Evolutionary conservation across 2,888 invertebrate genomes (phyloP).

Genomic region (Acleris laterana): DNA sequence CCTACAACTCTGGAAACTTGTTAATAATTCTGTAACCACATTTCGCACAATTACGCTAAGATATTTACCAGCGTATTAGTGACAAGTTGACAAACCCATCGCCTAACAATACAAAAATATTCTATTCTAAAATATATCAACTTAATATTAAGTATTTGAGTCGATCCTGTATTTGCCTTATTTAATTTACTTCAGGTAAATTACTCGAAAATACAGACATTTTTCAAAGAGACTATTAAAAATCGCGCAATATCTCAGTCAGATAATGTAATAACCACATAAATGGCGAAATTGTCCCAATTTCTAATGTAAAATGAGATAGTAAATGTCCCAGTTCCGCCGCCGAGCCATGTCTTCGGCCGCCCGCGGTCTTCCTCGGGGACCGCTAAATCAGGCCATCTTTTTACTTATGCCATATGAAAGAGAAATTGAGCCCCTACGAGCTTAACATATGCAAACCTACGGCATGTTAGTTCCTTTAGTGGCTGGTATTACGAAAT

Average conservation of each 20-base stretch:
- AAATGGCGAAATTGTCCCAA: constrained; percentile 4
- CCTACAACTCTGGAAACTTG: too few species aligned
- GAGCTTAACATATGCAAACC: constrained; percentile 25
- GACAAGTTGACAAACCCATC: too few species aligned
- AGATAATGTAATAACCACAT: not conserved
- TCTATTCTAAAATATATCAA: too few species aligned
- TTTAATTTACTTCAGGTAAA: too few species aligned
- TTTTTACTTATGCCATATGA: constrained; percentile 33
- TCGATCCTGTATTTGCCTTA: too few species aligned
- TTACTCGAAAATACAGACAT: not conserved
- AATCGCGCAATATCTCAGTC: too few species aligned
- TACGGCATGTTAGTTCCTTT: constrained; percentile 4
- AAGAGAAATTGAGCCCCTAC: constrained; percentile 30
- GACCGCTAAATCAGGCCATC: constrained; percentile 33
- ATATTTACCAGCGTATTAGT: too few species aligned
- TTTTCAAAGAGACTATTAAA: not conserved
- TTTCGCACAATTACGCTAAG: too few species aligned
- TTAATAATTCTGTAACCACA: too few species aligned
- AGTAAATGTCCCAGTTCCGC: constrained; percentile 18
- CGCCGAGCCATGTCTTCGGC: constrained; percentile 13
- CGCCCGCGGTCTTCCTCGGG: constrained; percentile 26
- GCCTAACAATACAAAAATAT: too few species aligned
- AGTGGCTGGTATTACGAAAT: constrained; percentile 1
- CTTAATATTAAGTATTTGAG: too few species aligned
- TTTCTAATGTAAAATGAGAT: constrained; percentile 22